Evolutionary conservation across 2,797 vertebrate species (phyloP), one percentile per base, ranked within the genome.

Genomic region (Nannoperca obscura): DNA sequence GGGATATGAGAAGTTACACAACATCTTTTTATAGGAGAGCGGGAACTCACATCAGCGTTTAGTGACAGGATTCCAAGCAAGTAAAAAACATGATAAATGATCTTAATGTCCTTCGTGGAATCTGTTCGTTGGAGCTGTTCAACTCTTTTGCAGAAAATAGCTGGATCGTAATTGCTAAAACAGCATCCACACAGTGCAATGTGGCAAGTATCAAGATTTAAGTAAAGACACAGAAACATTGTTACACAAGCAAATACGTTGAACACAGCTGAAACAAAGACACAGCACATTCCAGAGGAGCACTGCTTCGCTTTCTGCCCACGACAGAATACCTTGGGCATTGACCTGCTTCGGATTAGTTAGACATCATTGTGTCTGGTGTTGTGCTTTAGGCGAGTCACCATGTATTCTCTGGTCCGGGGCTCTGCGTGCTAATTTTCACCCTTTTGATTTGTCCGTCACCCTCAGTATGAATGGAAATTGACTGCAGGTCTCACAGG

Each of bases 401-500:
- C 50, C 20, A 0, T 59, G 76, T 62, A 74, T 76, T 88, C 42
- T 75, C 36, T 50, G 24, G 59, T 85, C 38, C 79, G 80, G 54
- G 32, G 50, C 64, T 66, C 61, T 19, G 50, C 70, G 52, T 80
- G 68, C 76, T 83, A 19, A 54, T 71, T 85, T 83, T 85, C 15
- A 66, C 34, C 46, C 52, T 52, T 61, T 79, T n/a, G 22, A 67
- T 22, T 69, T 55, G 44, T 57, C 66, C 52, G n/a, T 64, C 7
- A 78, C 42, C 55, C 59, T 74, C 5, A 1, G 62, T 71, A 68
- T 78, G 53, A 80, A 74, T 88, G 86, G 68, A 88, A 89, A 90
- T 89, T 89, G 81, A 86, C 87, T 88, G 74, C 87, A 88, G 87
- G 80, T 89, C 76, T 76, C 81, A 17, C 86, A 91, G 88, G 82